A percentile compares a stretch with the other conserved stretches of the same genome.
Conservation (phyloP, 2,888 invertebrate species). For the Agonopterix heracliana region DNA sequence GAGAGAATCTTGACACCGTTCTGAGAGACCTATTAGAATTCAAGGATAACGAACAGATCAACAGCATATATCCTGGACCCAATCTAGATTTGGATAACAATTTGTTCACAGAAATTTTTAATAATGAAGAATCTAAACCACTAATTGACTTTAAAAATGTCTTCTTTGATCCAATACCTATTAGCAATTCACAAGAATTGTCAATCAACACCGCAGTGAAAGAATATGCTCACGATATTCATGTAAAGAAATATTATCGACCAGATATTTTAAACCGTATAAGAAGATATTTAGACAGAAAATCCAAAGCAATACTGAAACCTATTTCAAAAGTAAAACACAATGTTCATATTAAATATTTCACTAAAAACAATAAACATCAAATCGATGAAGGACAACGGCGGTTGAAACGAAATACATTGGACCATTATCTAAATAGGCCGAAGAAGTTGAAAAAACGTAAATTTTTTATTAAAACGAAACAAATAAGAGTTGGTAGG, state of each 20-base stretch:
- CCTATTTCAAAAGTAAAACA: constrained; percentile 30
- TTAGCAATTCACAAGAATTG: neutral
- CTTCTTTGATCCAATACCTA: neutral
- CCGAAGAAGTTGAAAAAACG: constrained; percentile 11
- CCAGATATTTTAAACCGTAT: constrained; percentile 51
- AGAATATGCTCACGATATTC: neutral
- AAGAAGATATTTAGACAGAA: constrained; percentile 50
- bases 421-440: neutral
- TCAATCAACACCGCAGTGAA: neutral
- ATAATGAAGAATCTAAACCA: no score
- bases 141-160: no score
- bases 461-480: constrained; percentile 16
- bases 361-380: constrained; percentile 10
- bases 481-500: constrained; percentile 25
- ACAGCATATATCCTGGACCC: constrained; percentile 51
- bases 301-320: constrained; percentile 31
- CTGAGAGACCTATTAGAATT: constrained; percentile 81
- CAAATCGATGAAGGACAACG: constrained; percentile 4
- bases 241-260: neutral
- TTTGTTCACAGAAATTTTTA: constrained; percentile 28
- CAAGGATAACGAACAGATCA: constrained; percentile 41
- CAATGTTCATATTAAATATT: constrained; percentile 25
- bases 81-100: constrained; percentile 45
- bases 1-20: constrained; percentile 85
- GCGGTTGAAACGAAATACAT: neutral